phyloP scores from a whole-genome alignment of 2,797 vertebrate genomes.

The Pseudochirops cupreus region DNA sequence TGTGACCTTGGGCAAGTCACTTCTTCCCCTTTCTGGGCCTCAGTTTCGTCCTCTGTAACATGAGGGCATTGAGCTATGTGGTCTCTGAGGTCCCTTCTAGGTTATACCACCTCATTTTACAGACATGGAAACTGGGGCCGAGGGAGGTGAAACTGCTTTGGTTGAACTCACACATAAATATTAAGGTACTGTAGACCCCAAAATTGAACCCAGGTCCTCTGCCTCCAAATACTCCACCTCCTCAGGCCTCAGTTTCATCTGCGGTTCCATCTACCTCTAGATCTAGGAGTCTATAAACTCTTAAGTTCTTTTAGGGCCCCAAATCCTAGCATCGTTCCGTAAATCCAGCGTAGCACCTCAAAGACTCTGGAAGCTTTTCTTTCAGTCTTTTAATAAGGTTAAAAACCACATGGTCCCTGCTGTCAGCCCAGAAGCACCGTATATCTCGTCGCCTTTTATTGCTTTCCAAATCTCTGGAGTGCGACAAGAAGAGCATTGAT shows the following conservation, averaged over 20 bases:
- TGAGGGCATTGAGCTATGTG: neutral
- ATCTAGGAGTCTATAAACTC: neutral
- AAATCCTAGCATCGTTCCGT: neutral
- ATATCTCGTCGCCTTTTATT: neutral
- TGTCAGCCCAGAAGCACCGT: constrained; percentile 35
- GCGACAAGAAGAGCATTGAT: constrained; percentile 29
- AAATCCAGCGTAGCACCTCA: neutral
- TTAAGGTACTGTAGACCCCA: neutral
- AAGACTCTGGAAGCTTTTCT: neutral
- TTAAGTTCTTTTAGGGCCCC: neutral
- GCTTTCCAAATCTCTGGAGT: constrained; percentile 19
- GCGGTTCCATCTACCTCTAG: neutral
- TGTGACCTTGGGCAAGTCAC: neutral
- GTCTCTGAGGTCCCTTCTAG: neutral
- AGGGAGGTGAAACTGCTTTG: neutral
- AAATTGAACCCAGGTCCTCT: neutral
- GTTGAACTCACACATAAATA: neutral
- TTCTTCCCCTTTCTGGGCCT: neutral
- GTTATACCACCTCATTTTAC: neutral
- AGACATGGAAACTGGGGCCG: neutral
- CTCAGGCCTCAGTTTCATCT: neutral
- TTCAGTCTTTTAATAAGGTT: neutral
- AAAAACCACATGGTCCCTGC: neutral
- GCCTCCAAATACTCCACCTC: neutral
- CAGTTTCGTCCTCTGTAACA: neutral